These are phyloP conservation scores for Ianthella basta DNA, from an alignment of 37 sponge, comb jelly and placozoan species.

Conservation along the genomic window DNA sequence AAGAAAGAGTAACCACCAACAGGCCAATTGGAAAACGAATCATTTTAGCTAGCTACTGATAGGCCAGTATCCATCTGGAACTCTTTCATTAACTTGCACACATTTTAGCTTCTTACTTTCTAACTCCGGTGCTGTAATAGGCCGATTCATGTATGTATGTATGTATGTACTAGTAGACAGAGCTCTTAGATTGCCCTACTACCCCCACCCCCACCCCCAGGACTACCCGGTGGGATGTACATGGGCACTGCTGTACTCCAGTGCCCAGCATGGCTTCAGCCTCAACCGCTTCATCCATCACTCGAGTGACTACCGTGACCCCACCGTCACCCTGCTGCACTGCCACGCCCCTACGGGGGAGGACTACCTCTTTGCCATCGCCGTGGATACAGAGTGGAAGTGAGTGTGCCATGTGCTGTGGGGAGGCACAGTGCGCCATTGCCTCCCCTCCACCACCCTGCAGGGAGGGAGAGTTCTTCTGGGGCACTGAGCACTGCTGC, in stretches of 20 bases:
- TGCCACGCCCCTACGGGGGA: conserved; percentile 35
- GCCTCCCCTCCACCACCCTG: not conserved
- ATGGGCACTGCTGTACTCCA: conserved; percentile 74
- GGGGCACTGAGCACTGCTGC: conserved; percentile 58
- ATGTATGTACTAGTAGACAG: not conserved
- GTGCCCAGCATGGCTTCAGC: conserved; percentile 56
- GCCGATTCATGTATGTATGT: not conserved
- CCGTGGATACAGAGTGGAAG: conserved; percentile 75
- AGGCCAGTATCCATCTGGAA: too few species aligned
- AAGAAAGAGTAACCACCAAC: too few species aligned
- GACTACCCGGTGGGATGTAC: conserved; percentile 63
- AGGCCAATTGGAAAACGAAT: too few species aligned
- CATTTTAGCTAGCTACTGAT: too few species aligned
- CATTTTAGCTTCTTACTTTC: too few species aligned
- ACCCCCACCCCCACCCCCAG: not conserved
- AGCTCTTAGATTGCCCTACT: too few species aligned
- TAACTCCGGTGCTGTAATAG: too few species aligned
- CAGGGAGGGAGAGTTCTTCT: conserved; percentile 72
- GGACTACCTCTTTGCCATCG: conserved; percentile 47
- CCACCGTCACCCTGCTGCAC: conserved; percentile 52
- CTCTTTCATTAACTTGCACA: too few species aligned
- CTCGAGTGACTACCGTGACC: conserved; percentile 70
- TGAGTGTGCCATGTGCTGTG: conserved; percentile 4
- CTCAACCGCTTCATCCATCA: conserved; percentile 74
- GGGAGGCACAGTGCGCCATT: not conserved